phyloP scores from a whole-genome alignment of 2,797 vertebrate genomes.

The Hybognathus amarus region DNA sequence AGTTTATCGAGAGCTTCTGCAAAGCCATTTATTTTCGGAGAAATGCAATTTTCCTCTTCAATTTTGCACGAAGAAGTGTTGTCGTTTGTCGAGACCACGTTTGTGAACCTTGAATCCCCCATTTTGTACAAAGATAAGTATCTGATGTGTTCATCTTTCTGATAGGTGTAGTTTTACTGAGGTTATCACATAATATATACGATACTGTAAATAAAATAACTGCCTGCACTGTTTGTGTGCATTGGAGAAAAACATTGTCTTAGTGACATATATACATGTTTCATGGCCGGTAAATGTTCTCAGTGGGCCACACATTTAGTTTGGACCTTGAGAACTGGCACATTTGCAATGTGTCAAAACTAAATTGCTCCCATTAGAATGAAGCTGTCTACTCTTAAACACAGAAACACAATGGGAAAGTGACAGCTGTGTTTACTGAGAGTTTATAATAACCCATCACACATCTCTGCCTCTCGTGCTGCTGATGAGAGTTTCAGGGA shows the following conservation, averaged over 20 bases:
- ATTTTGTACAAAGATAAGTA: not conserved
- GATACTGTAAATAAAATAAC: not conserved
- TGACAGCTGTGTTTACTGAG: slow-evolving; percentile 30
- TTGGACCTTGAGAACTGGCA: not conserved
- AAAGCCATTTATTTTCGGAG: slow-evolving; percentile 5
- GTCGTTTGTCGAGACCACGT: not conserved
- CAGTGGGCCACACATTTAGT: not conserved
- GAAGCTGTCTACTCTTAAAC: slow-evolving; percentile 7
- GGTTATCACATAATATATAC: not conserved
- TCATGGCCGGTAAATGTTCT: not conserved
- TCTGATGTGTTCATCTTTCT: not conserved
- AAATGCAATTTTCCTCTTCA: slow-evolving; percentile 1
- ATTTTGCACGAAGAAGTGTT: not conserved
- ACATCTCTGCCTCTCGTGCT: slow-evolving; percentile 20
- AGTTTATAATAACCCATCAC: slow-evolving; percentile 20
- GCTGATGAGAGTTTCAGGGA: slow-evolving; percentile 32
- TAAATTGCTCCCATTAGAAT: not conserved
- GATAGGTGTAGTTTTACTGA: not conserved
- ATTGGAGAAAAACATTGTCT: not conserved
- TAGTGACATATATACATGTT: not conserved
- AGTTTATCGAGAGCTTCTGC: not conserved
- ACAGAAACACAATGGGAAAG: not conserved
- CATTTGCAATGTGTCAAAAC: slow-evolving; percentile 10
- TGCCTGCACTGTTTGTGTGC: not conserved
- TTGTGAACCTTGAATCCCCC: not conserved